These are phyloP conservation scores for Irena cyanogastra DNA, from an alignment of 2,113 vertebrate genomes.

Conservation along the genomic window DNA sequence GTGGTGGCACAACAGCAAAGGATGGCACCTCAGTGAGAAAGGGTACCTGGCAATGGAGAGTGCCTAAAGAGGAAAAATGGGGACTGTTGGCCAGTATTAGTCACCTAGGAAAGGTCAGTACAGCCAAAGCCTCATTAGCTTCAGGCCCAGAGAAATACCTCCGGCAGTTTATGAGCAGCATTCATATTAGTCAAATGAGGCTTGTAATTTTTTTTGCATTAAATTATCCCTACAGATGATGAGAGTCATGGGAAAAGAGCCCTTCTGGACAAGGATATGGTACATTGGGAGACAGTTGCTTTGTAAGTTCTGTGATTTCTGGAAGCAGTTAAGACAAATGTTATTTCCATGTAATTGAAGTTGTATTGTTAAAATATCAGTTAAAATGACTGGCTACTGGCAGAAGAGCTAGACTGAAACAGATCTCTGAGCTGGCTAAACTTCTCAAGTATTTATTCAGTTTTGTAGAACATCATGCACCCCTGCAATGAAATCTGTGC, in stretches of 20 bases:
- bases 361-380: constrained; percentile 1
- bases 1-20: not conserved
- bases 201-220: not conserved
- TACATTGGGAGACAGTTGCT: not conserved
- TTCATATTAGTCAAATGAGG: not conserved
- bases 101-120: not conserved
- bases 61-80: not conserved
- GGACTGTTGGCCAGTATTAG: not conserved
- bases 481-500: not conserved
- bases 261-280: not conserved
- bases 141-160: not conserved
- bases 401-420: not conserved
- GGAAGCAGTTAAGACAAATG: not conserved
- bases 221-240: not conserved
- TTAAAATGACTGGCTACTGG: not conserved
- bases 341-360: not conserved
- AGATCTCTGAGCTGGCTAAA: not conserved
- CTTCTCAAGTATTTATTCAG: not conserved
- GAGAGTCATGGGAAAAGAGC: not conserved
- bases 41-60: not conserved
- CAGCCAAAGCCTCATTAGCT: not conserved
- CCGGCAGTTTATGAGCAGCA: not conserved
- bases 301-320: not conserved
- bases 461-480: not conserved
- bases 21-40: not conserved